phyloP scores from a whole-genome alignment of 2,888 invertebrate genomes.

The Eupithecia dodoneata region DNA sequence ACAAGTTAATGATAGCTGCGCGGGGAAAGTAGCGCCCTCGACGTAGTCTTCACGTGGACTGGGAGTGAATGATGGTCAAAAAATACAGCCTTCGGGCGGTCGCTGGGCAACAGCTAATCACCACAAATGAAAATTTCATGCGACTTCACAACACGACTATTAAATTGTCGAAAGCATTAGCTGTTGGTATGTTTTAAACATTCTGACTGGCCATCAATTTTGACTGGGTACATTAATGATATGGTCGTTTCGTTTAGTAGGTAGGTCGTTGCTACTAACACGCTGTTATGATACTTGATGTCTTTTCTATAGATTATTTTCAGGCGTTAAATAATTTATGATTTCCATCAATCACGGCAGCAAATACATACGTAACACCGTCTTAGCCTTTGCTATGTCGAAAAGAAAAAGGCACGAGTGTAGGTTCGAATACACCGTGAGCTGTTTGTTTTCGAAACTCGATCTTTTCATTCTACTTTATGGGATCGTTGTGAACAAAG shows the following conservation, averaged over 20 bases:
- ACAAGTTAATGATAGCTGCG: conserved; percentile 44
- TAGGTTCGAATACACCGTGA: background rate
- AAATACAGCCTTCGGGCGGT: conserved; percentile 73
- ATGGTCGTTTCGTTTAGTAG: background rate
- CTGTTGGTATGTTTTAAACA: conserved; percentile 23
- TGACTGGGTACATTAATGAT: background rate
- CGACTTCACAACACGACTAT: conserved; percentile 51
- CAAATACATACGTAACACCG: background rate
- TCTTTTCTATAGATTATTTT: background rate
- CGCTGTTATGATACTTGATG: conserved; percentile 1
- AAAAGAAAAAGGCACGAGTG: background rate
- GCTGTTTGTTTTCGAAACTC: background rate
- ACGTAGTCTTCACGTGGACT: conserved; percentile 72
- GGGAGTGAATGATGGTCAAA: conserved; percentile 63
- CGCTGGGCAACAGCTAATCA: conserved; percentile 77
- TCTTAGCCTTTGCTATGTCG: background rate
- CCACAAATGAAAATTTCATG: conserved; percentile 78
- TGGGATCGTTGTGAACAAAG: background rate
- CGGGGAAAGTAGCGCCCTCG: conserved; percentile 53
- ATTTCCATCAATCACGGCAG: background rate
- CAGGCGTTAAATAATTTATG: background rate
- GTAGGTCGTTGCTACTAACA: background rate
- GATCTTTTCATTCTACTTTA: background rate
- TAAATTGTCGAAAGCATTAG: conserved; percentile 40
- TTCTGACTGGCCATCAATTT: conserved; percentile 7